phyloP scores from a whole-genome alignment of 2,888 invertebrate genomes.

The Apodemia zela region DNA sequence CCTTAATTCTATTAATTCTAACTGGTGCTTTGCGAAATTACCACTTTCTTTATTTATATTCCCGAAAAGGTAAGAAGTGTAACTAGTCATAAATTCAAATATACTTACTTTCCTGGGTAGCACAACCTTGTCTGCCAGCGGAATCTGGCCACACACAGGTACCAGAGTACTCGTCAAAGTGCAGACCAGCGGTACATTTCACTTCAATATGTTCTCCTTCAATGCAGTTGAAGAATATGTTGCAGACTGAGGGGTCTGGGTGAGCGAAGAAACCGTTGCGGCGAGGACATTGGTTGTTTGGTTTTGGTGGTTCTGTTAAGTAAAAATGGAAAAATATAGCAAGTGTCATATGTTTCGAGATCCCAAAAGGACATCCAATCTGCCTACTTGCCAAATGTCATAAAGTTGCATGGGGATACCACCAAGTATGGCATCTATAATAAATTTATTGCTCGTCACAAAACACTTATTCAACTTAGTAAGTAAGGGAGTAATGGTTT shows the following conservation, averaged over 20 bases:
- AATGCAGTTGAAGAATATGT: conserved; percentile 93
- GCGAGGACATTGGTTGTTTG: conserved; percentile 87
- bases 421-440: too few relatives aligned
- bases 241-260: conserved; percentile 90
- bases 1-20: too few relatives aligned
- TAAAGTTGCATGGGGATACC: too few relatives aligned
- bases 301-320: conserved; percentile 86
- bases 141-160: conserved; percentile 95
- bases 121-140: conserved; percentile 88
- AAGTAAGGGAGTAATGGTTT: too few relatives aligned
- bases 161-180: conserved; percentile 93
- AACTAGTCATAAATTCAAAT: background rate
- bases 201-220: conserved; percentile 90
- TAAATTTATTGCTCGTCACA: too few relatives aligned
- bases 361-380: too few relatives aligned
- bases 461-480: too few relatives aligned
- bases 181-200: conserved; percentile 92
- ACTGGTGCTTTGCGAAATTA: too few relatives aligned
- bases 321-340: conserved; percentile 11
- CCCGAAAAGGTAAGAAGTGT: too few relatives aligned
- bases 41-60: too few relatives aligned
- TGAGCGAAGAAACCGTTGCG: conserved; percentile 95
- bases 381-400: too few relatives aligned
- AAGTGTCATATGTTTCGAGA: too few relatives aligned
- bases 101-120: conserved; percentile 75